phyloP scores from a whole-genome alignment of 2,888 invertebrate species.

The Dascillus cervinus region DNA sequence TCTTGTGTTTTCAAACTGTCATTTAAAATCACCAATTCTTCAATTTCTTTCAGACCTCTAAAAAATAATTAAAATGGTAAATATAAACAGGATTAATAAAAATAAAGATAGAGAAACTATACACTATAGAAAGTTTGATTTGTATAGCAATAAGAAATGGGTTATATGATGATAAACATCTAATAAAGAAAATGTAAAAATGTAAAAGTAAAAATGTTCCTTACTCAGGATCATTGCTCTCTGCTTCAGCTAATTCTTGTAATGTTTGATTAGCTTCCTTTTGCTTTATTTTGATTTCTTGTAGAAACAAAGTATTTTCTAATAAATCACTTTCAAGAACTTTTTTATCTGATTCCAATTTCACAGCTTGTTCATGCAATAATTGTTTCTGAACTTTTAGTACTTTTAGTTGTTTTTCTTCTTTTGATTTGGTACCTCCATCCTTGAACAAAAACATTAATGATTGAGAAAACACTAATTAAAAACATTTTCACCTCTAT shows the following conservation, averaged over 20 bases:
- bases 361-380: conserved; percentile 38
- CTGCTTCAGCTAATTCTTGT: conserved; percentile 43
- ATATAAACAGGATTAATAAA: too few species aligned
- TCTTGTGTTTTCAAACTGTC: conserved; percentile 68
- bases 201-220: conserved; percentile 2
- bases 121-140: too few species aligned
- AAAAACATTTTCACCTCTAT: conserved; percentile 51
- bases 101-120: too few species aligned
- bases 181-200: neutral
- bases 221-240: conserved; percentile 47
- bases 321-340: conserved; percentile 36
- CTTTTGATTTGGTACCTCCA: conserved; percentile 31
- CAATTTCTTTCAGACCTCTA: conserved; percentile 44
- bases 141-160: too few species aligned
- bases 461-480: conserved; percentile 3
- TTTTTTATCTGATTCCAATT: conserved; percentile 42
- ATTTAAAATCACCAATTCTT: conserved; percentile 57
- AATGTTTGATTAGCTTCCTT: conserved; percentile 40
- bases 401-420: conserved; percentile 28
- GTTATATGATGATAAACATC: neutral
- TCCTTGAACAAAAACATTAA: conserved; percentile 21
- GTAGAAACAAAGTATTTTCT: conserved; percentile 28
- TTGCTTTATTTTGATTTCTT: conserved; percentile 32
- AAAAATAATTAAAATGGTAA: conserved; percentile 34
- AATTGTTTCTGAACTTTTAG: conserved; percentile 33